A percentile compares a stretch with the other conserved stretches of the same genome.
Conservation (phyloP, 53 echinoderm and acorn worm genomes). For the Temnopleurus reevesii region DNA sequence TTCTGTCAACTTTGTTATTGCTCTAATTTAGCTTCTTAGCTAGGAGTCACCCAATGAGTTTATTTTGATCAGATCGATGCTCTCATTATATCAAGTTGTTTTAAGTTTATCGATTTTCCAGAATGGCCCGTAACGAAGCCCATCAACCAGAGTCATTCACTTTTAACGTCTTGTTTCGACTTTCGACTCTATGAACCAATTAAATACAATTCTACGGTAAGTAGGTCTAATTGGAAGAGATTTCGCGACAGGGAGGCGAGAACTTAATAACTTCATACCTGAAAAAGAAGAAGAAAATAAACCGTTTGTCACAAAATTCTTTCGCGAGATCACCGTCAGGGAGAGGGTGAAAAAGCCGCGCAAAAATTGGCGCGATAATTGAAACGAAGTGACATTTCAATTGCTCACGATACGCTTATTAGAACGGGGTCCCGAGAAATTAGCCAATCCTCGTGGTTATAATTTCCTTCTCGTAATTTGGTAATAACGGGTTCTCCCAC, state of each 20-base stretch:
- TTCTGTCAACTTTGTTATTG: not conserved
- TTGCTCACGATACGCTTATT: constrained; percentile 27
- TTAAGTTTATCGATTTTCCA: not conserved
- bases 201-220: not conserved
- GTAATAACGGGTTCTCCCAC: constrained; percentile 39
- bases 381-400: constrained; percentile 50
- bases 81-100: not conserved
- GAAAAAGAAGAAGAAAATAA: not conserved
- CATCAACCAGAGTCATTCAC: not conserved
- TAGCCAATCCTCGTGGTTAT: constrained; percentile 45
- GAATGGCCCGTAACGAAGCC: not conserved
- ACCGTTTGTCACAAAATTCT: not conserved
- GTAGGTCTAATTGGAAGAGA: not conserved
- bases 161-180: not conserved
- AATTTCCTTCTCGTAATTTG: constrained; percentile 58
- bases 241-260: not conserved
- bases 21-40: not conserved
- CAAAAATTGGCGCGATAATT: constrained; percentile 39
- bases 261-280: not conserved
- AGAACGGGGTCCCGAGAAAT: not conserved
- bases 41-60: not conserved
- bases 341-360: not conserved
- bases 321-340: not conserved
- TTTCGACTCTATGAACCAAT: not conserved
- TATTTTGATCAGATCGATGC: not conserved